These are phyloP conservation scores for Apus apus DNA, from an alignment of 2,113 vertebrate species.

Conservation along the genomic window DNA sequence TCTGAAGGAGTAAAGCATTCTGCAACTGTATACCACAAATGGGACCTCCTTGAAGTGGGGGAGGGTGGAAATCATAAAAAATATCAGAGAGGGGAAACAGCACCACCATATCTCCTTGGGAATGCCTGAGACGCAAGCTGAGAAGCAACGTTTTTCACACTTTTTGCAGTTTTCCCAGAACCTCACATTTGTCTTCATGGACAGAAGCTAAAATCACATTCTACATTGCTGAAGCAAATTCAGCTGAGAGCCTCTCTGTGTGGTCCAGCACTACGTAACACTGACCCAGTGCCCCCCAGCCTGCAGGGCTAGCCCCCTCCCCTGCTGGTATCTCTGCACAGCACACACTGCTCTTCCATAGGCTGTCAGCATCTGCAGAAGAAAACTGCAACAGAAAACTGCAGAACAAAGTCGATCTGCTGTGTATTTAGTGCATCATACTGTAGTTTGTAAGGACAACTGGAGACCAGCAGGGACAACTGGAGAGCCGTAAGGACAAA, in stretches of 20 bases:
- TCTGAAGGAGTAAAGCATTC: not conserved
- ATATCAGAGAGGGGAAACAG: not conserved
- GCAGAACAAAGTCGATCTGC: not conserved
- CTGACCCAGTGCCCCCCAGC: not conserved
- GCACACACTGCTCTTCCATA: not conserved
- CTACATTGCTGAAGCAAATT: not conserved
- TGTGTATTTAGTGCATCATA: not conserved
- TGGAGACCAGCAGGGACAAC: not conserved
- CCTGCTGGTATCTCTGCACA: not conserved
- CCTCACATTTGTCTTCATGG: not conserved
- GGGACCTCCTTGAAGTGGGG: not conserved
- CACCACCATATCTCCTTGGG: not conserved
- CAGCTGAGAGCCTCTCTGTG: not conserved
- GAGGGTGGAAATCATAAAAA: not conserved
- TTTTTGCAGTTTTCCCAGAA: not conserved
- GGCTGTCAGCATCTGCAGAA: not conserved
- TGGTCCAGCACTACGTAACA: not conserved
- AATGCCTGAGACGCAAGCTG: not conserved
- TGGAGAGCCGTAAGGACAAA: not conserved
- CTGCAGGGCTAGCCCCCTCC: rapidly evolving
- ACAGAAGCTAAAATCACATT: not conserved
- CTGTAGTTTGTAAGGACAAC: not conserved
- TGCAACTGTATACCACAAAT: not conserved
- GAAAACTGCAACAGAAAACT: too few species aligned
- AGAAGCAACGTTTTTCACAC: not conserved